phyloP scores from a whole-genome alignment of 2,113 vertebrate species.

The Coptodon bakossiorum region DNA sequence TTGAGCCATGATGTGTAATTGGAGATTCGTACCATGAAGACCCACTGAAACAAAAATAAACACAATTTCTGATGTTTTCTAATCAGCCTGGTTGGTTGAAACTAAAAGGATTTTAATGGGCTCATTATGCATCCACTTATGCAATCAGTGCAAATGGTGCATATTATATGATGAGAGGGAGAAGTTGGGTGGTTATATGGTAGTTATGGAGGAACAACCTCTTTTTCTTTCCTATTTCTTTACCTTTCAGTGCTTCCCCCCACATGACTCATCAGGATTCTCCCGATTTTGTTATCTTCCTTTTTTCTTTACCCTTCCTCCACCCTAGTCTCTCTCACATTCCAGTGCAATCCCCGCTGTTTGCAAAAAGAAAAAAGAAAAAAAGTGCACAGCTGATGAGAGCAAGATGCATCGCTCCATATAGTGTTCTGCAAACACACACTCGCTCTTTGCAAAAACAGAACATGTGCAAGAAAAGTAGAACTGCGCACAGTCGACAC shows the following conservation, averaged over 20 bases:
- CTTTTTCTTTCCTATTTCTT: neutral
- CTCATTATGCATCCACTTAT: neutral
- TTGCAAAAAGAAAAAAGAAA: neutral
- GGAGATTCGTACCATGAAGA: neutral
- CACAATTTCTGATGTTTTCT: neutral
- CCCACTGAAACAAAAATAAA: neutral
- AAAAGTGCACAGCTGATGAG: neutral
- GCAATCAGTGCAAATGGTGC: neutral
- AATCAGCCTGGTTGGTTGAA: neutral
- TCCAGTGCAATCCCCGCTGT: slow-evolving; percentile 6
- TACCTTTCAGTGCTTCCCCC: neutral
- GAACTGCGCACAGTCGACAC: neutral
- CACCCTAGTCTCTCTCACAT: neutral
- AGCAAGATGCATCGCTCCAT: neutral
- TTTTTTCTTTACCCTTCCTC: neutral
- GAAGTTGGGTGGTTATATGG: neutral
- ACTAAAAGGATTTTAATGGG: neutral
- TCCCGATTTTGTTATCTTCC: slow-evolving; percentile 5
- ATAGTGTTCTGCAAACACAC: neutral
- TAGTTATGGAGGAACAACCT: neutral
- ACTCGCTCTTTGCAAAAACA: neutral
- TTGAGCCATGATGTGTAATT: neutral
- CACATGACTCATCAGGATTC: slow-evolving; percentile 24
- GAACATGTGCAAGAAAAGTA: neutral
- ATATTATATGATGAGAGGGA: neutral